Evolutionary conservation across 1,140 invertebrate genomes (phyloP), one percentile per base, ranked within the genome.

Genomic region (Sinonovacula constricta): DNA sequence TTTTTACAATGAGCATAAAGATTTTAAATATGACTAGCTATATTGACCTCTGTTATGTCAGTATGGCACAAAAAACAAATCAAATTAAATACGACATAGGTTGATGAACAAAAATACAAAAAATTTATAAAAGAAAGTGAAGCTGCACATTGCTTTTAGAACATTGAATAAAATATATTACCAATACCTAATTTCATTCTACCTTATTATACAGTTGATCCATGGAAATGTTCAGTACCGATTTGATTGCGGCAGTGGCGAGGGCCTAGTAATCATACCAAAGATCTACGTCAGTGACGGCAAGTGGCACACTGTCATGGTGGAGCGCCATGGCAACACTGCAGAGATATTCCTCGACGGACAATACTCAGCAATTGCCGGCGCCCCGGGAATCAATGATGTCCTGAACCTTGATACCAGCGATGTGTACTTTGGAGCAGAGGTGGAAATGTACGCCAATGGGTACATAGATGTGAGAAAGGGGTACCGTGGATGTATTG

Each of bases 221-320:
- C 95, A 96, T 87, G 97, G 97, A 0, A 93, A 93, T 26, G 93
- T 97, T 3, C 96, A 97, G 86, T 98, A 97, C 87, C 93, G 95
- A 78, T 97, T 97, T 92, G 95, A 98, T 88, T 93, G 97, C 69
- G 97, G 97, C 4, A 96, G 95, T 83, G 97, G 97, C n/a, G 95
- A 96, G 89, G 96, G 96, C n/a, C 86, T 95, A 10, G 94, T 97
- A 1, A 92, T 94, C 53, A 94, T 97, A 2, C 94, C 94, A 1
- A 94, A 94, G 53, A n/a, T n/a, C n/a, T 93, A 94, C 81, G 93
- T 97, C 33, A 95, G 95, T 45, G 97, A 98, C 91, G 97, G 97
- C 0, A 93, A 93, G 79, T 98, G 97, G 97, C 97, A 99, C 91
- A 94, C 95, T 83, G 94, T 97, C 49, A 93, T 94, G 33, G 90